phyloP scores from a whole-genome alignment of 2,797 vertebrate genomes.

The Gambusia yucatana region DNA sequence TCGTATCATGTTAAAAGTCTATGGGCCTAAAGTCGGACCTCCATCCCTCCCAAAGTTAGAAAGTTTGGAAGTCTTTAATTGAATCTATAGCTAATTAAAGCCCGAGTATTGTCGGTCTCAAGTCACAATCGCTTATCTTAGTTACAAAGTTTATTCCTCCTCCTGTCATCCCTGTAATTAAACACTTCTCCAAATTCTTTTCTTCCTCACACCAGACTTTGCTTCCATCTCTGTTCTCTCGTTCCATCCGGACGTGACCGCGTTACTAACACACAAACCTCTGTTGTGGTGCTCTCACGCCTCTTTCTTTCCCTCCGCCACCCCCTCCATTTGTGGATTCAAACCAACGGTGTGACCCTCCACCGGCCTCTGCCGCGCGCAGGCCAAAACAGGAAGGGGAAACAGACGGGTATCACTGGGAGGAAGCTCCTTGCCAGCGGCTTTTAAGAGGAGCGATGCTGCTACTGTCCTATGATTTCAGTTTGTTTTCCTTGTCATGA shows the following conservation, averaged over 20 bases:
- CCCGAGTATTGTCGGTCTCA: not conserved
- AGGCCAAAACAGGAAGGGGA: conserved; percentile 79
- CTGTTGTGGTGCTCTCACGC: conserved; percentile 62
- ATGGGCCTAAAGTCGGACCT: not conserved
- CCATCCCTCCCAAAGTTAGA: not conserved
- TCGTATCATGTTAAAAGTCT: not conserved
- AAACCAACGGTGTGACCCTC: conserved; percentile 70
- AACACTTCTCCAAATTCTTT: conserved; percentile 7
- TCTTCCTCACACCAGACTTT: conserved; percentile 31
- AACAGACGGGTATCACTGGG: conserved; percentile 70
- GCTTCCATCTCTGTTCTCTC: conserved; percentile 33
- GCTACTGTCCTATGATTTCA: not conserved
- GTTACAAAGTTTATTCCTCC: conserved; percentile 2
- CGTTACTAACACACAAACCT: conserved; percentile 71
- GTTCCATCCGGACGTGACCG: conserved; percentile 67
- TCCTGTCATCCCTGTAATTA: conserved; percentile 16
- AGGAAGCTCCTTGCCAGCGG: conserved; percentile 54
- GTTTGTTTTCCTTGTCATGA: not conserved
- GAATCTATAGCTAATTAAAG: not conserved
- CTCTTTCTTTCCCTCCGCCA: conserved; percentile 55
- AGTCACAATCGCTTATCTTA: not conserved
- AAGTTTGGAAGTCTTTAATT: not conserved
- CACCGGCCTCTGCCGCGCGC: conserved; percentile 43
- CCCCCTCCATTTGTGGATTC: conserved; percentile 64
- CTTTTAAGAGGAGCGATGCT: conserved; percentile 7